phyloP scores from a whole-genome alignment of 2,888 invertebrate genomes.

The Machimus atricapillus region DNA sequence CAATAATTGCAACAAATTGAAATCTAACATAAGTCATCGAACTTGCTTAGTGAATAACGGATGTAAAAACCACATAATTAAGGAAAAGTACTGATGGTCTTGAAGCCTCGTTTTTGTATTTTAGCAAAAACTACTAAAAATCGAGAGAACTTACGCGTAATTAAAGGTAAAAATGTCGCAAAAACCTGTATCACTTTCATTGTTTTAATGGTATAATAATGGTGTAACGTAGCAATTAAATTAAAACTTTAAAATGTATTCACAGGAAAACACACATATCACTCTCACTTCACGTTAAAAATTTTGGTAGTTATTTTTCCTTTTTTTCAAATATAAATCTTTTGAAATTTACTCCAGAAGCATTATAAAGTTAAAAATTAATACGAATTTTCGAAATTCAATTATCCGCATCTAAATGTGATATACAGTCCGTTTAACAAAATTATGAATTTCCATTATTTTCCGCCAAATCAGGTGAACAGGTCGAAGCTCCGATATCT shows the following conservation, averaged over 20 bases:
- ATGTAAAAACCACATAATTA: background rate
- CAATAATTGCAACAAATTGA: background rate
- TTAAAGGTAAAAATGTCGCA: background rate
- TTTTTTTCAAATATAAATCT: background rate
- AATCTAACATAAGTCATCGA: background rate
- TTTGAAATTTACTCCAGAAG: background rate
- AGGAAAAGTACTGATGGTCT: background rate
- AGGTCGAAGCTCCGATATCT: background rate
- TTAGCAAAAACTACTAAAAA: background rate
- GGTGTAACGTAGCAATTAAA: background rate
- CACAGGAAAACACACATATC: background rate
- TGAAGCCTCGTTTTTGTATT: background rate
- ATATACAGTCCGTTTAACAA: background rate
- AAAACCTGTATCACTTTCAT: background rate
- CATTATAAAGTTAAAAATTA: background rate
- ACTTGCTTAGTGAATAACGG: background rate
- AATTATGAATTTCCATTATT: background rate
- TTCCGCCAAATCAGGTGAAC: background rate
- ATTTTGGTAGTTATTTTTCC: background rate
- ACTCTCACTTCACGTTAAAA: background rate
- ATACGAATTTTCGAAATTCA: background rate
- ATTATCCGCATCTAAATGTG: background rate
- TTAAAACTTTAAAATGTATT: background rate
- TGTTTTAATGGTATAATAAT: background rate
- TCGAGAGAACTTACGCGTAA: background rate